Percentiles rank a stretch among this genome's conserved stretches.
Evolutionary conservation across 2,888 invertebrate genomes (phyloP).

Genomic region (Schrankia costaestrigalis): DNA sequence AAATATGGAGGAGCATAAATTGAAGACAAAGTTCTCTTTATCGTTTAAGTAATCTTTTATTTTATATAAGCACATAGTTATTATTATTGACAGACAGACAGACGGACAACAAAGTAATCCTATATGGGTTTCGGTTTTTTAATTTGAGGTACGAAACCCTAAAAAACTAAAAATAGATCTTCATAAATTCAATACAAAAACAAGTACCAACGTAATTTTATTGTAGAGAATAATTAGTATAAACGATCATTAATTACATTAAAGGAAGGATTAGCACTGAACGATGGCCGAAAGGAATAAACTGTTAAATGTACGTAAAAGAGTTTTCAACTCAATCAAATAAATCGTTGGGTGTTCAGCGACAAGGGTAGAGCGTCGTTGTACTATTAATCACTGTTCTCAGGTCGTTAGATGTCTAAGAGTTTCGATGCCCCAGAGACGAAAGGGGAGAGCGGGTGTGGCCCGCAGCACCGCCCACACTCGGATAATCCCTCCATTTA

Average conservation of each 20-base stretch:
- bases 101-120: too few species aligned
- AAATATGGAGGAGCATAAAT: too few species aligned
- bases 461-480: slow-evolving; percentile 70
- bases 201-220: too few species aligned
- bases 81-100: too few species aligned
- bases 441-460: slow-evolving; percentile 70
- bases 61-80: too few species aligned
- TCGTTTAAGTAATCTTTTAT: too few species aligned
- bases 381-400: slow-evolving; percentile 73
- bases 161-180: too few species aligned
- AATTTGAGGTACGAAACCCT: too few species aligned
- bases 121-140: too few species aligned
- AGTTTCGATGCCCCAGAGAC: slow-evolving; percentile 57
- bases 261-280: slow-evolving; percentile 31
- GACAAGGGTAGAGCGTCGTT: slow-evolving; percentile 50
- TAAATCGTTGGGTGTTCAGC: slow-evolving; percentile 61
- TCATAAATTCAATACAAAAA: too few species aligned
- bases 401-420: slow-evolving; percentile 66
- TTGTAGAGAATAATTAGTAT: neutral
- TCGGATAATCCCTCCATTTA: slow-evolving; percentile 79
- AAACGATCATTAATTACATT: slow-evolving; percentile 33
- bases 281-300: slow-evolving; percentile 38
- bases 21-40: too few species aligned
- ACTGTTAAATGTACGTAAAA: slow-evolving; percentile 57
- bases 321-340: slow-evolving; percentile 67